Evolutionary conservation across 2,797 vertebrate species (phyloP), one percentile per base, ranked within the genome.

Genomic region (Poecilia picta): DNA sequence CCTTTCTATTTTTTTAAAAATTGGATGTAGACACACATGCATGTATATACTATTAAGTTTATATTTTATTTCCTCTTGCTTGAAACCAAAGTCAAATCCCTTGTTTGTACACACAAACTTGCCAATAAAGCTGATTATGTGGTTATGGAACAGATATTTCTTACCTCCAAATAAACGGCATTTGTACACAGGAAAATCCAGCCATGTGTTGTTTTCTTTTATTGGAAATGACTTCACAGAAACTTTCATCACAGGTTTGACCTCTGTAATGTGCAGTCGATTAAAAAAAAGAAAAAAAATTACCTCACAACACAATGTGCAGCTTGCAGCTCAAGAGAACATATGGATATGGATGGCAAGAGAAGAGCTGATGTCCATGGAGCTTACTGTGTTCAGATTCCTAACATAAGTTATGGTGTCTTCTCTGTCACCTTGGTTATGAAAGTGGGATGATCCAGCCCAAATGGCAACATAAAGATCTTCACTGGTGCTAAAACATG

Each of bases 401-500:
- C 41, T 41, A 71, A 25, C 23, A 71, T 15, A 45, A 71, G 23
- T n/a, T 70, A 23, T 66, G 18, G 28, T 25, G 6, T 45, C 36
- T 23, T 41, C 20, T 68, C 36, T 68, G 64, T 25, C 36, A 68
- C 41, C 36, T 39, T 68, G 36, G 36, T 68, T 41, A 41, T 68
- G 64, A 36, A 68, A 68, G 36, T 41, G 20, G 36, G 64, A 23
- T 74, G 71, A 88, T 85, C 78, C 72, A 79, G 74, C 74, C 55
- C 3, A 43, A 81, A 81, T 83, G 77, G 83, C 79, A 87, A 85
- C 80, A 87, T 73, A 88, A 75, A 87, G 62, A 80, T 66, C 74
- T 89, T 91, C 88, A 90, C 84, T 80, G 77, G 84, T 72, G 78
- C 70, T 77, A 72, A 92, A 82, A 89, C 89, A 78, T 88, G 82